phyloP scores from a whole-genome alignment of 2,113 vertebrate species.

The Cebidichthys violaceus region DNA sequence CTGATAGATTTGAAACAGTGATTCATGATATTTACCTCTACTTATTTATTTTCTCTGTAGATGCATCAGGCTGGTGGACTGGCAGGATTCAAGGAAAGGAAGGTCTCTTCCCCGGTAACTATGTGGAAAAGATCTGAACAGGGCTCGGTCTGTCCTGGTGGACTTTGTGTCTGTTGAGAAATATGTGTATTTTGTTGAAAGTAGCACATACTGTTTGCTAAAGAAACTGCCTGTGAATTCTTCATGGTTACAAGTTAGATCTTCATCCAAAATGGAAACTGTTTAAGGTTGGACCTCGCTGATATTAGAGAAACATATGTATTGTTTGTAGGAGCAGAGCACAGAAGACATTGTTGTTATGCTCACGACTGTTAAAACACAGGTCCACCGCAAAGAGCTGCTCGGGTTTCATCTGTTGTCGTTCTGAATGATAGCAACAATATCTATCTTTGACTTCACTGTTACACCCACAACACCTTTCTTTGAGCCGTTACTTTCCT shows the following conservation, averaged over 20 bases:
- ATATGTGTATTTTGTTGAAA: conserved; percentile 3
- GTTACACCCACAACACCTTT: neutral
- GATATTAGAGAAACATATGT: conserved; percentile 38
- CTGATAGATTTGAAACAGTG: neutral
- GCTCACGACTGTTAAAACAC: conserved; percentile 28
- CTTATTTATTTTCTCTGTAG: conserved; percentile 71
- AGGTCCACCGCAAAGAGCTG: conserved; percentile 26
- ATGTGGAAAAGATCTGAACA: conserved; percentile 95
- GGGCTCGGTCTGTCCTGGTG: neutral
- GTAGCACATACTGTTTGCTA: neutral
- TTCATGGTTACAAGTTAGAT: conserved; percentile 1
- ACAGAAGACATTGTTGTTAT: neutral
- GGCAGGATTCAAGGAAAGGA: conserved; percentile 90
- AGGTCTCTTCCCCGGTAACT: conserved; percentile 97
- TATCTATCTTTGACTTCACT: conserved; percentile 28
- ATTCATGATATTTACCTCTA: neutral
- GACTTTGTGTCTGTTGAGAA: conserved; percentile 5
- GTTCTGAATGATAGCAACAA: conserved; percentile 23
- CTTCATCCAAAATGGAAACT: conserved; percentile 6
- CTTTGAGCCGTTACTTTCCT: neutral
- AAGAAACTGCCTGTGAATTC: conserved; percentile 22
- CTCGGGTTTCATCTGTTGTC: conserved; percentile 60
- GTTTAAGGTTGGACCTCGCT: neutral
- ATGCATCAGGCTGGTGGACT: conserved; percentile 95
- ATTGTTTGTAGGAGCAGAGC: conserved; percentile 17